Conservation (phyloP, 2,113 vertebrate species). For the Mohoua ochrocephala region DNA sequence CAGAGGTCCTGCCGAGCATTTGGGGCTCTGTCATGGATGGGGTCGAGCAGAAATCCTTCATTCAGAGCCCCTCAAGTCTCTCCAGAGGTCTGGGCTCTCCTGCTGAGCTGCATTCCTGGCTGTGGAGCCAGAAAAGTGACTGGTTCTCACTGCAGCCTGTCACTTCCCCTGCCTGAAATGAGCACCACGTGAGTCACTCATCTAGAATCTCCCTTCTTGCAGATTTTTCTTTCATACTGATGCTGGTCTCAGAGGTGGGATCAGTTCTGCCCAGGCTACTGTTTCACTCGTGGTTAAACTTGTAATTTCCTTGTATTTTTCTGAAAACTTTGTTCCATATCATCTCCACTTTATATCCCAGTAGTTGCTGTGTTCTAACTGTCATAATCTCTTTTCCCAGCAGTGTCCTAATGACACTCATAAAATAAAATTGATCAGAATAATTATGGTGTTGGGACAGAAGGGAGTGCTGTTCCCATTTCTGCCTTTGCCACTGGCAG, state of each 20-base stretch:
- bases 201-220: not conserved
- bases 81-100: not conserved
- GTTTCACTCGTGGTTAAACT: not conserved
- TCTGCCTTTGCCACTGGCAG: not conserved
- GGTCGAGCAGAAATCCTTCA: not conserved
- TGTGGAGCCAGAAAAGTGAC: not conserved
- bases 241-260: not conserved
- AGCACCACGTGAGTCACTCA: not conserved
- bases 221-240: not conserved
- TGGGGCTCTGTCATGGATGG: not conserved
- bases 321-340: not conserved
- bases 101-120: not conserved
- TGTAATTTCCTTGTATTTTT: not conserved
- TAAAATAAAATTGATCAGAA: not conserved
- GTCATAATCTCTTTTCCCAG: not conserved
- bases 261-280: not conserved
- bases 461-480: not conserved
- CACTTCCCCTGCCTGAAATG: not conserved
- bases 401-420: not conserved
- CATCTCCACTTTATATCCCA: not conserved
- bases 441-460: not conserved
- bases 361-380: not conserved
- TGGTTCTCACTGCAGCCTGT: not conserved
- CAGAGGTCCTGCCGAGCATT: rapidly evolving
- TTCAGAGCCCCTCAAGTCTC: not conserved